Evolutionary conservation across 1,140 invertebrate genomes (phyloP).

Genomic region (Drosophila ogumai): DNA sequence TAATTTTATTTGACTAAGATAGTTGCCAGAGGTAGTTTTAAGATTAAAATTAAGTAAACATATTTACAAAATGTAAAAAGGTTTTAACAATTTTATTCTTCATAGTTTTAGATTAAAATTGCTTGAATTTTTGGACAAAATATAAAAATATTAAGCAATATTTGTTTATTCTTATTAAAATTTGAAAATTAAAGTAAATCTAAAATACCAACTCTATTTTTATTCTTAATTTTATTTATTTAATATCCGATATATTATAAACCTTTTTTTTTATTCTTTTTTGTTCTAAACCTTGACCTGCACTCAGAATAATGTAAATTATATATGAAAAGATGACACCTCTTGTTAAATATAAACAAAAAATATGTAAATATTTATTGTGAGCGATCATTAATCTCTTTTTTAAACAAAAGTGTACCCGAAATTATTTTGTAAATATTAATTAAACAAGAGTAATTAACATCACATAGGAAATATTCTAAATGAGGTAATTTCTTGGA

Average conservation of each 20-base stretch:
- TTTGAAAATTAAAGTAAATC: too few species aligned
- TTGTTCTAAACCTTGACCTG: not conserved
- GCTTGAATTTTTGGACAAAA: too few species aligned
- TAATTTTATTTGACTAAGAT: too few species aligned
- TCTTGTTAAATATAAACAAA: not conserved
- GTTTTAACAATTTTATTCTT: not conserved
- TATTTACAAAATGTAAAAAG: too few species aligned
- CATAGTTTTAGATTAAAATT: too few species aligned
- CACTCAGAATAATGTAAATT: not conserved
- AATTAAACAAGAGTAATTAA: not conserved
- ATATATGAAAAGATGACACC: not conserved
- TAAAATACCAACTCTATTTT: too few species aligned
- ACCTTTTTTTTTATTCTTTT: too few species aligned
- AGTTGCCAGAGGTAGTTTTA: too few species aligned
- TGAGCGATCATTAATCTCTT: not conserved
- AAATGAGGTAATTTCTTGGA: slow-evolving; percentile 47
- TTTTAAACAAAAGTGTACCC: not conserved
- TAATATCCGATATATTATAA: too few species aligned
- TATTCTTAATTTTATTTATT: too few species aligned
- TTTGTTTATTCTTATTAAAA: too few species aligned
- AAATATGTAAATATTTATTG: not conserved
- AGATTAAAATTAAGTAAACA: not conserved
- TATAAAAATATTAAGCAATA: too few species aligned
- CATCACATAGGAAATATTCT: slow-evolving; percentile 6
- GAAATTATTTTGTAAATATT: not conserved